Evolutionary conservation across 37 sponge, comb jelly and placozoan species (phyloP).

Genomic region (Amphimedon queenslandica): DNA sequence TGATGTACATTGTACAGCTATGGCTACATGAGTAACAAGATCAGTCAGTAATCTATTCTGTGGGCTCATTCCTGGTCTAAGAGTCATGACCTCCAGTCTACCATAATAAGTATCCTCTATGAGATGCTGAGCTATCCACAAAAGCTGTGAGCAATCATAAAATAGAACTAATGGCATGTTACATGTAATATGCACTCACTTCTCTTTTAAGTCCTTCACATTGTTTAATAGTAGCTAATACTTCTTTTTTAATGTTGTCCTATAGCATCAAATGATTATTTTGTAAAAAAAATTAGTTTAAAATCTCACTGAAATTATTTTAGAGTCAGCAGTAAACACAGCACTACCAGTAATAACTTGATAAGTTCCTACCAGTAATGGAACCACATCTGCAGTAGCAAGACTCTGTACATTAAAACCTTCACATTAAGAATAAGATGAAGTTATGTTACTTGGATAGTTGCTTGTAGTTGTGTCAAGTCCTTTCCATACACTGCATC

Average conservation of each 20-base stretch:
- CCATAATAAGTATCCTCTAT: conserved; percentile 48
- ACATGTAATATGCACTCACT: background rate
- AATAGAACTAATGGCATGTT: too few relatives aligned
- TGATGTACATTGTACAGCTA: background rate
- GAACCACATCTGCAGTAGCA: background rate
- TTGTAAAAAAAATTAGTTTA: background rate
- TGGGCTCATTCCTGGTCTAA: background rate
- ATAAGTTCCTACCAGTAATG: background rate
- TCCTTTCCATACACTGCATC: conserved; percentile 29
- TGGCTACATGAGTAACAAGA: conserved; percentile 3
- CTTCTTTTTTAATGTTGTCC: too few relatives aligned
- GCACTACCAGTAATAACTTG: background rate
- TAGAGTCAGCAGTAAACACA: background rate
- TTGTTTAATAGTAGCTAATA: too few relatives aligned
- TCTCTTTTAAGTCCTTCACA: background rate
- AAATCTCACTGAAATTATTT: background rate
- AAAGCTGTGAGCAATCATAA: too few relatives aligned
- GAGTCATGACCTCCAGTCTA: conserved; percentile 19
- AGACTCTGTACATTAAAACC: background rate
- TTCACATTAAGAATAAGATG: background rate
- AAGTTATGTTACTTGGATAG: conserved; percentile 15
- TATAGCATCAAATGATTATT: too few relatives aligned
- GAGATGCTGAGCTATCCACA: conserved; percentile 12
- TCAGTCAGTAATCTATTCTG: background rate
- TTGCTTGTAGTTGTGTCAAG: conserved; percentile 1